phyloP scores from a whole-genome alignment of 2,888 invertebrate species.

The Drosophila monieri region DNA sequence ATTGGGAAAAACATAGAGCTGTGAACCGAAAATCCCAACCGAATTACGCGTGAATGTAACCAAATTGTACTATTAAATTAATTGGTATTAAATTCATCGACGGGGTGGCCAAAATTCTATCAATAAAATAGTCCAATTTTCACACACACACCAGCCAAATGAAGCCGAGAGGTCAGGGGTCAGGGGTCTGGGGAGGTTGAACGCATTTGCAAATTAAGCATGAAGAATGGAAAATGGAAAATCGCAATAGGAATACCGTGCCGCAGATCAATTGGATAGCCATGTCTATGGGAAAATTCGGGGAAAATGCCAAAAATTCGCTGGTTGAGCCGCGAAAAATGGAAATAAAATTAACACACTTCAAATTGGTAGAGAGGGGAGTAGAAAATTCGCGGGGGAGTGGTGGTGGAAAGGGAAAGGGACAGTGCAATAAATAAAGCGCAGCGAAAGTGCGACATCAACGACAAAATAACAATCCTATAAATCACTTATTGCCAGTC shows the following conservation, averaged over 20 bases:
- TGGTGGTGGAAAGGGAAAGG: constrained; percentile 4
- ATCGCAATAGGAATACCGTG: constrained; percentile 16
- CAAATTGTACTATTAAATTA: background rate
- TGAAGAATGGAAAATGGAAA: constrained; percentile 16
- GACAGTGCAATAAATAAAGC: constrained; percentile 49
- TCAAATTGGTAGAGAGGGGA: constrained; percentile 41
- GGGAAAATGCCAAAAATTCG: constrained; percentile 31
- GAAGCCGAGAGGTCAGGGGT: background rate
- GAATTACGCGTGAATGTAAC: no score
- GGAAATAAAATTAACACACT: constrained; percentile 72
- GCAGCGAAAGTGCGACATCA: constrained; percentile 72
- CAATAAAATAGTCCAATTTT: background rate
- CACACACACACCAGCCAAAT: background rate
- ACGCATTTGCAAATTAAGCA: constrained; percentile 42
- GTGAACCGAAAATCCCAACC: no score
- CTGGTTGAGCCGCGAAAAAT: constrained; percentile 15
- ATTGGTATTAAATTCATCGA: background rate
- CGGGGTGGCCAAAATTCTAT: background rate
- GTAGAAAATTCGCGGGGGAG: no score
- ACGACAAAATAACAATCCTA: constrained; percentile 76
- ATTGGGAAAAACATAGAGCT: no score
- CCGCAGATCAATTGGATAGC: constrained; percentile 17
- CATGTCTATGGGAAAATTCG: constrained; percentile 26
- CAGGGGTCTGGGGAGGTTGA: constrained; percentile 3
- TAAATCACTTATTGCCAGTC: constrained; percentile 68